A percentile compares a stretch with the other conserved stretches of the same genome.
Evolutionary conservation across 2,797 vertebrate species (phyloP).

Genomic region (Betta splendens): DNA sequence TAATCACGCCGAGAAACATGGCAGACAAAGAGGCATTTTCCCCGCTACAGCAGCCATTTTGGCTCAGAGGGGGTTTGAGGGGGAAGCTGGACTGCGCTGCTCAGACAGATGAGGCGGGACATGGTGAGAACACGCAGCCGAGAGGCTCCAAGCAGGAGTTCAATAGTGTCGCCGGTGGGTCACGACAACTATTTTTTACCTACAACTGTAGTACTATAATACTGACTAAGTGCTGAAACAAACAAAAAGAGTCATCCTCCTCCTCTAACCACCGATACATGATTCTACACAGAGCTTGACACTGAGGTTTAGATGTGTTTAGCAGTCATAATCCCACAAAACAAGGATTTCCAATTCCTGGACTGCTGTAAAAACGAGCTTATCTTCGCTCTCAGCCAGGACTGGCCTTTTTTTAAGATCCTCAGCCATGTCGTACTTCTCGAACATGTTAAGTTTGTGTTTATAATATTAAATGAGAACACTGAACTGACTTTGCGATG

Average conservation of each 20-base stretch:
- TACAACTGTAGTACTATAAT: no score
- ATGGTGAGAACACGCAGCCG: conserved; percentile 6
- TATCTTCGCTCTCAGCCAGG: conserved; percentile 32
- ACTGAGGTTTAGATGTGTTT: conserved; percentile 32
- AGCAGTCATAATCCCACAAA: conserved; percentile 45
- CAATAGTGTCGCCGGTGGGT: no score
- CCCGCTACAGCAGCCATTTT: conserved; percentile 24
- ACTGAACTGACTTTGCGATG: conserved; percentile 9
- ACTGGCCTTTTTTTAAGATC: conserved; percentile 34
- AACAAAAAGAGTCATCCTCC: conserved; percentile 1
- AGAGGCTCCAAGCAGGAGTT: neutral
- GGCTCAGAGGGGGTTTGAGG: conserved; percentile 20
- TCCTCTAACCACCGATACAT: conserved; percentile 9
- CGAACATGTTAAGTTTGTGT: conserved; percentile 24
- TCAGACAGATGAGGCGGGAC: conserved; percentile 19
- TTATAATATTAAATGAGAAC: conserved; percentile 38
- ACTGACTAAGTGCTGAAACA: conserved; percentile 15
- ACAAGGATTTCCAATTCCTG: conserved; percentile 40
- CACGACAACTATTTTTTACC: no score
- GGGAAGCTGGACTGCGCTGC: conserved; percentile 22
- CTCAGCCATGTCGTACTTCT: conserved; percentile 30
- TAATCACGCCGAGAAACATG: conserved; percentile 35
- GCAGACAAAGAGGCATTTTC: conserved; percentile 44
- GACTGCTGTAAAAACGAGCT: conserved; percentile 31
- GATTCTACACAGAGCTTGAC: conserved; percentile 14